Conservation (phyloP, 2,888 invertebrate genomes). For the Leucoma salicis region DNA sequence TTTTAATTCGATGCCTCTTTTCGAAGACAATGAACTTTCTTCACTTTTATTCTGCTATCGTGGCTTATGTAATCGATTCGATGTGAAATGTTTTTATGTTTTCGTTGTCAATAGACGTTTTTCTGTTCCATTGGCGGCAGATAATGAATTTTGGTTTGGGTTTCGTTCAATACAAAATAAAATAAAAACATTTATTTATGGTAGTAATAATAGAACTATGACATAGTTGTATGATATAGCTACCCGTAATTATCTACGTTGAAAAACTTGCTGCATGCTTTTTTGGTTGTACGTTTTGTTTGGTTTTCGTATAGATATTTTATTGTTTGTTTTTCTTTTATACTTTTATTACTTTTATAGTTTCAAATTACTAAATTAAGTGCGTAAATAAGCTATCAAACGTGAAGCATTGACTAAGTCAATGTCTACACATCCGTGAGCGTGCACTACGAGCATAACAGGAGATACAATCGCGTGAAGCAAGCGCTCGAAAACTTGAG, state of each 20-base stretch:
- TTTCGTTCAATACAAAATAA: too few species aligned
- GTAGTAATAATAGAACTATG: too few species aligned
- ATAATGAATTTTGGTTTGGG: too few species aligned
- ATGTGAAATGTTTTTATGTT: slow-evolving; percentile 17
- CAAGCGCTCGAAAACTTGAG: slow-evolving; percentile 66
- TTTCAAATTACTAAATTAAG: slow-evolving; percentile 15
- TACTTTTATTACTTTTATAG: slow-evolving; percentile 1
- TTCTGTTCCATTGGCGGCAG: too few species aligned
- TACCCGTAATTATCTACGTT: too few species aligned
- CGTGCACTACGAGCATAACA: slow-evolving; percentile 36
- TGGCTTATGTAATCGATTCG: slow-evolving; percentile 20
- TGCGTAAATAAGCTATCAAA: slow-evolving; percentile 15
- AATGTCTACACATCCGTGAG: slow-evolving; percentile 45
- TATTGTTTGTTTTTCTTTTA: background rate
- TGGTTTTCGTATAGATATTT: background rate
- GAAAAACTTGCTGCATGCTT: too few species aligned
- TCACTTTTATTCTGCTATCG: slow-evolving; percentile 34
- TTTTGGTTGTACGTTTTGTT: too few species aligned
- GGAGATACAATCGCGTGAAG: slow-evolving; percentile 59
- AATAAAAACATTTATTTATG: too few species aligned
- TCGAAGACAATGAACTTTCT: slow-evolving; percentile 58
- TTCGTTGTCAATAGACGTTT: background rate
- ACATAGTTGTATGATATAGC: too few species aligned
- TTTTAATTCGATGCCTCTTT: slow-evolving; percentile 64
- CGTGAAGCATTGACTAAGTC: slow-evolving; percentile 15